Base-by-base conservation (phyloP, 2,888 invertebrate genomes). In the Eudasyphora cyanicolor region DNA sequence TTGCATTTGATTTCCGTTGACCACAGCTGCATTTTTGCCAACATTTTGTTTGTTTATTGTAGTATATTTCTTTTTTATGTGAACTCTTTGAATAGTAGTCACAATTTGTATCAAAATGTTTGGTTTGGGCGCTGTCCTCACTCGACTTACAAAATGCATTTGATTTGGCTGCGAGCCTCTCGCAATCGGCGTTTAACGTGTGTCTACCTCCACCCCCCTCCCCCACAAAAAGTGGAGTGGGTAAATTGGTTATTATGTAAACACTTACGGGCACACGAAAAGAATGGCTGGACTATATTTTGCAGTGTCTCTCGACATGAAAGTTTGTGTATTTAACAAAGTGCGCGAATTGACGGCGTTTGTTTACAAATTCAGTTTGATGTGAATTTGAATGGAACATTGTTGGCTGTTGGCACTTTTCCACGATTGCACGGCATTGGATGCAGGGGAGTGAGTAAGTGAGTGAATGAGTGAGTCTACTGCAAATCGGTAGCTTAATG, bases 201-300 rank as follows among this genome's bases (percentile, higher is more conserved):
- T 74, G 74, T 64, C 70, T 78, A 54, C 51, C 78, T 70, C 69
- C 51, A 62, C n/a, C n/a, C n/a, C n/a, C n/a, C n/a, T n/a, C n/a
- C n/a, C n/a, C n/a, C n/a, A n/a, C n/a, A n/a, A n/a, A n/a, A 69
- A 62, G 73, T 79, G 45, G 69, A 79, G 62, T 64, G 62, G 76
- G 62, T 77, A 83, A 83, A 42, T 83, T 69, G 79, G 76, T 74
- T 82, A 79, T 69, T 76, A 79, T 67, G 67, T 69, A 73, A 79
- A 67, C 67, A 67, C 42, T 24, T 42, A 42, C 67, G 24, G 21
- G n/a, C n/a, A 67, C 19, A 24, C n/a, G n/a, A 21, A 70, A 78
- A 78, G 71, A 78, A 78, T 78, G 71, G 78, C 71, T 51, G 57
- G 71, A 62, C 45, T 45, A 64, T 76, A 54, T 78, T 64, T 57